phyloP scores from a whole-genome alignment of 2,888 invertebrate species.

The Rhingia rostrata region DNA sequence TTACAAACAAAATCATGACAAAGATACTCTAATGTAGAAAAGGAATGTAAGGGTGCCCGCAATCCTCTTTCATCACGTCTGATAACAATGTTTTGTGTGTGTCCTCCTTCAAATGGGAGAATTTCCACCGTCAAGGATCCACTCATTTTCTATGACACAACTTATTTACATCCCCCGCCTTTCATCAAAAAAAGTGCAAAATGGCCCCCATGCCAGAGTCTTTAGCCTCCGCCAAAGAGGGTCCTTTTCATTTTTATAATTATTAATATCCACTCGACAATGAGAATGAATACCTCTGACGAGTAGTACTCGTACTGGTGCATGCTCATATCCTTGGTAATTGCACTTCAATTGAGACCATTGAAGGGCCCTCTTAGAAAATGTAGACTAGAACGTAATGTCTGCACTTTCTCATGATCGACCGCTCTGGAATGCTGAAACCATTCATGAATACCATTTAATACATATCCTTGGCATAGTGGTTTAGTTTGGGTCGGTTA shows the following conservation, averaged over 20 bases:
- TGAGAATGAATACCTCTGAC: conserved; percentile 35
- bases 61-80: too few relatives aligned
- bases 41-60: too few relatives aligned
- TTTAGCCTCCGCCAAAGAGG: conserved; percentile 6
- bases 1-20: too few relatives aligned
- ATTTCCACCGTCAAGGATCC: too few relatives aligned
- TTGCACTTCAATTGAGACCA: conserved; percentile 29
- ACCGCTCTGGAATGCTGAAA: conserved; percentile 6
- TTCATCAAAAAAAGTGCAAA: background rate
- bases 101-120: too few relatives aligned
- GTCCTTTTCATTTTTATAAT: conserved; percentile 40
- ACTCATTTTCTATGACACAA: too few relatives aligned
- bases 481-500: background rate
- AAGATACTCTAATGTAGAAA: too few relatives aligned
- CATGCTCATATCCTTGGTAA: conserved; percentile 13
- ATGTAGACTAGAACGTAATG: background rate
- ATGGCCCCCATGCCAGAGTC: background rate
- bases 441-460: conserved; percentile 17
- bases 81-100: too few relatives aligned
- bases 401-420: conserved; percentile 3
- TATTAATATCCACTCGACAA: conserved; percentile 51
- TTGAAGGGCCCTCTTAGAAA: background rate
- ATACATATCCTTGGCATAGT: background rate
- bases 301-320: conserved; percentile 10
- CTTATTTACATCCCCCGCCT: too few relatives aligned